These are phyloP conservation scores for Periophthalmodon schlosseri DNA, from an alignment of 2,113 vertebrate species.

Conservation along the genomic window DNA sequence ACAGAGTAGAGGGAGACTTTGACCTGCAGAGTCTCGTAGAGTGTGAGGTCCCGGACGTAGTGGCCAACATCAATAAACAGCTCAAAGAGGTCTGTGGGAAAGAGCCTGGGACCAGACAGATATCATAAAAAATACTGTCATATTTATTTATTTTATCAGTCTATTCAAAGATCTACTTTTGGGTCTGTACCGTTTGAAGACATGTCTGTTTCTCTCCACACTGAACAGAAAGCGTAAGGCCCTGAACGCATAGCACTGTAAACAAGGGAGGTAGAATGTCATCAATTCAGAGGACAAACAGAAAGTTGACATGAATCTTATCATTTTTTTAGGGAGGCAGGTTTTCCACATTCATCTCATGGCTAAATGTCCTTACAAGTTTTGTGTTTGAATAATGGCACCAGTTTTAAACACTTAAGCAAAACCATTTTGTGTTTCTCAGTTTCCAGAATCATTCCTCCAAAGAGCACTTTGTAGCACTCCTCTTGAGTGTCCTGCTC, in stretches of 20 bases:
- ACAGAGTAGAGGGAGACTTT: constrained; percentile 82
- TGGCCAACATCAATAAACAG: constrained; percentile 91
- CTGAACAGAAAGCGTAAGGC: constrained; percentile 91
- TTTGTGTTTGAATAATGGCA: no score
- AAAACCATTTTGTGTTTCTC: no score
- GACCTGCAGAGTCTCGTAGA: constrained; percentile 82
- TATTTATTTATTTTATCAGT: not conserved
- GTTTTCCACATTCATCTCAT: no score
- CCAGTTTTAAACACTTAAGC: no score
- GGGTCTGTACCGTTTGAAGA: constrained; percentile 85
- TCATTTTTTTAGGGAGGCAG: no score
- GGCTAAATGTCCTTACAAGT: no score
- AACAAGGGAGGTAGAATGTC: not conserved
- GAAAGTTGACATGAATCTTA: no score
- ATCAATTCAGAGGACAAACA: not conserved
- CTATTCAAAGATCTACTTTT: not conserved
- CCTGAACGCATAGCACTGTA: constrained; percentile 87
- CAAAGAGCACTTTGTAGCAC: no score
- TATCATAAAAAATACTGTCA: constrained; percentile 1
- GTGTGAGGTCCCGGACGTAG: constrained; percentile 84
- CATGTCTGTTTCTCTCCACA: constrained; percentile 86
- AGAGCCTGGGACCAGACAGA: constrained; percentile 73
- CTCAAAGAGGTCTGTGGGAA: constrained; percentile 88
- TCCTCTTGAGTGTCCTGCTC: no score
- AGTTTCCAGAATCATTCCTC: no score